These are phyloP conservation scores for Drosophila neoperkinsi DNA, from an alignment of 2,888 invertebrate genomes.

Conservation along the genomic window DNA sequence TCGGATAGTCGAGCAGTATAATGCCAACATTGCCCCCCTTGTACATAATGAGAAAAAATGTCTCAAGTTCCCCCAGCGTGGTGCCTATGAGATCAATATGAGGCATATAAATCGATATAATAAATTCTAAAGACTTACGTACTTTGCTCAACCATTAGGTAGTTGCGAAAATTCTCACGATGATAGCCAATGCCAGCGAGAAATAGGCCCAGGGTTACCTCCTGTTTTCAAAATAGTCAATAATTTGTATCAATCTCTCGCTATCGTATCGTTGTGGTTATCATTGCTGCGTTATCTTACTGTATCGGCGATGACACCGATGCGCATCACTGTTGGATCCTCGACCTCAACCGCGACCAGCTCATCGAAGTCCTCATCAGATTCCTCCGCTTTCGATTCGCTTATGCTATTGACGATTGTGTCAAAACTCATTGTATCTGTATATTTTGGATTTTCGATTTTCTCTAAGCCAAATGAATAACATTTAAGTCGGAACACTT, in stretches of 20 bases:
- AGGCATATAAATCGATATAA: neutral
- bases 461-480: neutral
- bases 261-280: neutral
- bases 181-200: conserved; percentile 63
- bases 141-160: conserved; percentile 56
- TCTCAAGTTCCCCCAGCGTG: conserved; percentile 37
- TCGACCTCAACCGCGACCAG: neutral
- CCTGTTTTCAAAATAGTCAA: conserved; percentile 30
- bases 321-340: conserved; percentile 37
- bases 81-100: conserved; percentile 29
- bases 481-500: conserved; percentile 6
- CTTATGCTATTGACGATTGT: neutral
- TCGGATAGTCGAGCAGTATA: conserved; percentile 53
- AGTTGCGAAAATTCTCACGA: conserved; percentile 45
- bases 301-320: conserved; percentile 56
- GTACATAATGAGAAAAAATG: conserved; percentile 43
- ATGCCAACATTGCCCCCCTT: conserved; percentile 47
- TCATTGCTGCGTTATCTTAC: conserved; percentile 23
- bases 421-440: conserved; percentile 30
- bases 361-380: neutral
- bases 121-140: neutral
- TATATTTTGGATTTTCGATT: conserved; percentile 5
- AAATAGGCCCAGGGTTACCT: conserved; percentile 58
- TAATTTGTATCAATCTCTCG: neutral
- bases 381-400: neutral